These are phyloP conservation scores for Stegastes partitus DNA, from an alignment of 2,113 vertebrate species.

Conservation along the genomic window DNA sequence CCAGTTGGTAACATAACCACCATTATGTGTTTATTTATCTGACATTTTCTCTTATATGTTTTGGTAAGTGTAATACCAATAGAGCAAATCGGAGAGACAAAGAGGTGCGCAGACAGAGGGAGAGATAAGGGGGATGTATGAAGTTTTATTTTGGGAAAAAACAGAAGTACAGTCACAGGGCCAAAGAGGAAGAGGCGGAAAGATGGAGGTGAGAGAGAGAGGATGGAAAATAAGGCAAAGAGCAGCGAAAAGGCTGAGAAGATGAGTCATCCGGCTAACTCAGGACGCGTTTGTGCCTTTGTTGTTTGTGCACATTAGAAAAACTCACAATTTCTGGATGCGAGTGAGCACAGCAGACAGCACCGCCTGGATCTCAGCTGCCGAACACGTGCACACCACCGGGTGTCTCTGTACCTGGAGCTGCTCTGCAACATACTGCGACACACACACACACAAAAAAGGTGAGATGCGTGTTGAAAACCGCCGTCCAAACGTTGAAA, in stretches of 20 bases:
- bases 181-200: not conserved
- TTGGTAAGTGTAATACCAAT: not conserved
- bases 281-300: not conserved
- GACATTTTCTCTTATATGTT: not conserved
- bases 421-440: slow-evolving; percentile 90
- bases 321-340: slow-evolving; percentile 93
- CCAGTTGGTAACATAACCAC: too few relatives aligned
- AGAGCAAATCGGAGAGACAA: not conserved
- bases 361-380: slow-evolving; percentile 91
- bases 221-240: not conserved
- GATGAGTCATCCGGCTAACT: slow-evolving; percentile 36
- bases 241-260: not conserved
- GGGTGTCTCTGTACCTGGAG: slow-evolving; percentile 90
- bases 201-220: not conserved
- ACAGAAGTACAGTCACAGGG: not conserved
- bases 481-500: too few relatives aligned
- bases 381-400: slow-evolving; percentile 91
- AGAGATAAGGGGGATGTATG: not conserved
- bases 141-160: slow-evolving; percentile 7
- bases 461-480: too few relatives aligned
- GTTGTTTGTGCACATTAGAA: not conserved
- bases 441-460: slow-evolving; percentile 9
- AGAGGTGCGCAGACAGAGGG: not conserved
- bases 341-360: slow-evolving; percentile 90
- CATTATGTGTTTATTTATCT: too few relatives aligned